Conservation (phyloP, 2,888 invertebrate species). For the Euzophera pinguis region DNA sequence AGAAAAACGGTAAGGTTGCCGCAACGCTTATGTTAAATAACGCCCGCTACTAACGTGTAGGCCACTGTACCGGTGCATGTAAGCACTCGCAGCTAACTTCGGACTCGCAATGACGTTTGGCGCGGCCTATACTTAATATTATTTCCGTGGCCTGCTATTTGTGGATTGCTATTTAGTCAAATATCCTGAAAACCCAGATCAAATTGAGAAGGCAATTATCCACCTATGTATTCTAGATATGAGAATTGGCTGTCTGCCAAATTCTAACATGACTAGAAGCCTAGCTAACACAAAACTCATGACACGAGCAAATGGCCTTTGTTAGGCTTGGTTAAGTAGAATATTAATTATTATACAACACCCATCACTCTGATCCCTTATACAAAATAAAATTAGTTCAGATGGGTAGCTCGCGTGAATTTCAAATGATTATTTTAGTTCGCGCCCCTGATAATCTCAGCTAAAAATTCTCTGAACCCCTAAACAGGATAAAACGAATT, state of each 20-base stretch:
- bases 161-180: too few relatives aligned
- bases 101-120: too few relatives aligned
- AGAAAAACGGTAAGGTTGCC: too few relatives aligned
- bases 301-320: background rate
- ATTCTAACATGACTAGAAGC: background rate
- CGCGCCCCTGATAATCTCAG: too few relatives aligned
- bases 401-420: background rate
- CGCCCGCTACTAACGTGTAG: too few relatives aligned
- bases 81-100: too few relatives aligned
- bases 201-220: background rate
- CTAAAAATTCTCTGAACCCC: too few relatives aligned
- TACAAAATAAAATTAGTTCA: background rate
- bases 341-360: slow-evolving; percentile 4
- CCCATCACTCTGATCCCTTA: background rate
- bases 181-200: background rate
- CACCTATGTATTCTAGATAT: background rate
- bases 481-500: too few relatives aligned
- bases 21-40: too few relatives aligned
- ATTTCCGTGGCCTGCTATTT: too few relatives aligned
- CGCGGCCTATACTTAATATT: too few relatives aligned
- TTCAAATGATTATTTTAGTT: background rate
- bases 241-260: background rate
- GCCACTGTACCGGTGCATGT: too few relatives aligned
- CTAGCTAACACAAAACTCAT: background rate
- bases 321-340: slow-evolving; percentile 1